Conservation (phyloP, 2,113 vertebrate species). For the Albula goreensis region DNA sequence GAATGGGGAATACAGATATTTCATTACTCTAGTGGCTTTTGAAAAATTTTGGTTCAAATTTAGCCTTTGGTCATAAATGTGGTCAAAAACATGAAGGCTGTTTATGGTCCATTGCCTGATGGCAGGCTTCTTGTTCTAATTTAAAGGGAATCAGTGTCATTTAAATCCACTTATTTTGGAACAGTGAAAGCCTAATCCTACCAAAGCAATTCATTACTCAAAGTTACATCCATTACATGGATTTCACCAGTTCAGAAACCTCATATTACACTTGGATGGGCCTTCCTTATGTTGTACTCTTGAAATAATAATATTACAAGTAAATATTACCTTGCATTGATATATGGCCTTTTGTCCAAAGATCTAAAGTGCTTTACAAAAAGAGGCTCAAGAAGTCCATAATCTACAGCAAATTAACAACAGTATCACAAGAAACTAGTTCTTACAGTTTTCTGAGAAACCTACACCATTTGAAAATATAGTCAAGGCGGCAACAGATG, state of each 20-base stretch:
- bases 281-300: background rate
- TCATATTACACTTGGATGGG: background rate
- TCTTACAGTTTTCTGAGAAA: background rate
- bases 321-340: background rate
- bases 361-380: constrained; percentile 12
- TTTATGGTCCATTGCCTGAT: background rate
- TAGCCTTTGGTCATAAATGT: background rate
- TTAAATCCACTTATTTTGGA: background rate
- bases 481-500: background rate
- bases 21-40: background rate
- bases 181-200: background rate
- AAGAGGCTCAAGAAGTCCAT: background rate
- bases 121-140: background rate
- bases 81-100: background rate
- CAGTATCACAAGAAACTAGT: background rate
- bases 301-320: background rate
- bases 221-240: background rate
- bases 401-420: background rate
- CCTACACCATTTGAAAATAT: background rate
- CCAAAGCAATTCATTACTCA: background rate
- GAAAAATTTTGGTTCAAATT: background rate
- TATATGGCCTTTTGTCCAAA: constrained; percentile 14
- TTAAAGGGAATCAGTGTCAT: background rate
- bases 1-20: background rate
- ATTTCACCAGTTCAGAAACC: background rate